Evolutionary conservation across 2,113 vertebrate genomes (phyloP), one percentile per base, ranked within the genome.

Genomic region (Podilymbus podiceps): DNA sequence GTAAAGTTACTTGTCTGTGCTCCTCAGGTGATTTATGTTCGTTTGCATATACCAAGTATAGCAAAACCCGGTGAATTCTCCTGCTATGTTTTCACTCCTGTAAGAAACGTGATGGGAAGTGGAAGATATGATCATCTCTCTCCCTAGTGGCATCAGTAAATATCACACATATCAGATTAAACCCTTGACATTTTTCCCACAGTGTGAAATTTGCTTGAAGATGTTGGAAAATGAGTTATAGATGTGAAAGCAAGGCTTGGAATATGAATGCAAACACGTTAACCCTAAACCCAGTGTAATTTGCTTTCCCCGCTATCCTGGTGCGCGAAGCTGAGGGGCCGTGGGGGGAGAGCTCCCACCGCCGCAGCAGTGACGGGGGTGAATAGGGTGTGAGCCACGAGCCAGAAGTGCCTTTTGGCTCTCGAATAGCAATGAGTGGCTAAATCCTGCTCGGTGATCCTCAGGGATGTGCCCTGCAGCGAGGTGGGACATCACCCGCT

Each of bases 131-230:
- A 92, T 96, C 86, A 82, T 92, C 74, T 89, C 35, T 71, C 66
- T 96, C 94, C 83, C 95, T 92, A 73, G 91, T 92, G 87, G 91
- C 89, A 95, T 92, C 92, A 88, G 81, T 96, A 94, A 97, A 94
- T 97, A 95, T 96, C 95, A 97, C 97, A 97, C 92, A 82, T 93
- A 91, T 83, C 92, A 91, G 89, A 96, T 94, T 85, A 96, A 97
- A 95, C 86, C 92, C 91, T 97, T 97, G 95, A 95, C 94, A 95
- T 96, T 94, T 96, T 96, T 91, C 91, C 82, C 89, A 50, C 89
- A 56, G 92, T 92, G 95, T 88, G 95, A 96, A 95, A 96, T 97
- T 94, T 96, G 85, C 91, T 96, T 95, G 90, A 85, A 95, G 91
- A 95, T 84, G 89, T 81, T 78, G 62, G 75, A 67, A 96, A 94